These are phyloP conservation scores for Apamea sordens DNA, from an alignment of 2,888 invertebrate species.

Conservation along the genomic window DNA sequence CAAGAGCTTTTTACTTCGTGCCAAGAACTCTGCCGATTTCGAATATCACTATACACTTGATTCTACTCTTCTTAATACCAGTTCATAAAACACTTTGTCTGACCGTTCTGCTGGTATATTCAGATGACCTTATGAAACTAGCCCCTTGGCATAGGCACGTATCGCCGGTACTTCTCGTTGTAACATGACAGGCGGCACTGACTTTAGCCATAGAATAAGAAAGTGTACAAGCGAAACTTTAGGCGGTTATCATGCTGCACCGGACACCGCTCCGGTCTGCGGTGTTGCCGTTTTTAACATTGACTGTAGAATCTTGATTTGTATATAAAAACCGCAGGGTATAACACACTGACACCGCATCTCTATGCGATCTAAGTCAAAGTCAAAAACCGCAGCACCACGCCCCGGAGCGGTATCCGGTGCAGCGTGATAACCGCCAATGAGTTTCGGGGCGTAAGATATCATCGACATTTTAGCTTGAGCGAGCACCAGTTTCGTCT, in stretches of 20 bases:
- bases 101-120: constrained; percentile 23
- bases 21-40: background rate
- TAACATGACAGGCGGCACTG: constrained; percentile 34
- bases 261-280: too few relatives aligned
- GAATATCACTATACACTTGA: background rate
- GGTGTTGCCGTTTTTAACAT: too few relatives aligned
- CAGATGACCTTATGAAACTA: constrained; percentile 23
- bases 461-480: background rate
- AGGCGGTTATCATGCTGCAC: background rate
- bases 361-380: too few relatives aligned
- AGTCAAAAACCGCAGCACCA: too few relatives aligned
- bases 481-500: too few relatives aligned
- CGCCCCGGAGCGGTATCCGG: too few relatives aligned
- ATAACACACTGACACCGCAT: too few relatives aligned
- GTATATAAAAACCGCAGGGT: too few relatives aligned
- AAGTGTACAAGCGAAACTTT: background rate
- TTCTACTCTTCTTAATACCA: background rate
- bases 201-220: background rate
- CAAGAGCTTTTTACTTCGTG: background rate
- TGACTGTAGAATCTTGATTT: too few relatives aligned
- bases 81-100: constrained; percentile 21
- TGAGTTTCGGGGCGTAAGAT: background rate
- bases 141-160: constrained; percentile 33
- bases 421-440: too few relatives aligned
- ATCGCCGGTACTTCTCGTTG: constrained; percentile 16